Evolutionary conservation across 2,797 vertebrate genomes (phyloP), one percentile per base, ranked within the genome.

Genomic region (Poecilia wingei): DNA sequence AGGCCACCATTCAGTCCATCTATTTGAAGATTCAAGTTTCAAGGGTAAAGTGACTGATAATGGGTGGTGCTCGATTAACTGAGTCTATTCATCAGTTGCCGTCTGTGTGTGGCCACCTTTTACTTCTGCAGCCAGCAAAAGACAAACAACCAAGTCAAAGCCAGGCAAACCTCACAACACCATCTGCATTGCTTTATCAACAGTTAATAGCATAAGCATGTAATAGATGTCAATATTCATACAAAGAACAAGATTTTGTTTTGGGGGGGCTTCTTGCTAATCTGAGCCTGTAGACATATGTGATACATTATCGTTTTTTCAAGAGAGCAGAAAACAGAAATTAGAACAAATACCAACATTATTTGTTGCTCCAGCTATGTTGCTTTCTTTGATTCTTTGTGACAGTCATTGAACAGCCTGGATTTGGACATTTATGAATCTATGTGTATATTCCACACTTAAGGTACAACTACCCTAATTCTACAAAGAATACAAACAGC

Each of bases 161-260:
- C 28, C 61, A 72, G n/a, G 59, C 20, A 53, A 69, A 61, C 43
- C 53, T 66, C 6, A 41, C 36, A 16, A 41, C 3, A 20, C 36
- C 45, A 77, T 57, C 28, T 70, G 66, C 51, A 79, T 70, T 28
- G 53, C 74, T 75, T 76, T 33, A 66, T 33, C 2, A 43, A 69
- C 1, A 36, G 57, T 82, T 75, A 31, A 57, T 47, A 77, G 61
- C 28, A 12, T 3, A 14, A 39, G 73, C 43, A 46, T 12, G 6
- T 12, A 72, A 41, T 18, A 14, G 72, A 39, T 36, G 45, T 3
- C 13, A 47, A 49, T 53, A 70, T 66, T 76, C 22, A 71, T 25
- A 47, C 39, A 64, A 43, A 61, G 28, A 0, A 39, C 5, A 18
- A 3, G 6, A 28, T 66, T 36, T 49, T 43, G 3, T 13, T 68